Evolutionary conservation across 2,113 vertebrate species (phyloP).

Genomic region (Acrocephalus kingi): DNA sequence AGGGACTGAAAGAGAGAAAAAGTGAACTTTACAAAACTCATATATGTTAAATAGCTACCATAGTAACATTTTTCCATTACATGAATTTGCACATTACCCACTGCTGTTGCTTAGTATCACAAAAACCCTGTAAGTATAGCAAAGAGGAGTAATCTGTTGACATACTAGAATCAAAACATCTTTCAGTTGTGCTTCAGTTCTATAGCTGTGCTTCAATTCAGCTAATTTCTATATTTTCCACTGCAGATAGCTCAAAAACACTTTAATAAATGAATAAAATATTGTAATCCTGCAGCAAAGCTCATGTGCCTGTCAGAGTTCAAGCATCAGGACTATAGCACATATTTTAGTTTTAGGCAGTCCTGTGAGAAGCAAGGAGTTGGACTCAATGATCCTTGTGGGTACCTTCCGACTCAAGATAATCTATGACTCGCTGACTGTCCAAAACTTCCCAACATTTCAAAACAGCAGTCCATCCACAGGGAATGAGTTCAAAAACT

Average conservation of each 20-base stretch:
- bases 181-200: not conserved
- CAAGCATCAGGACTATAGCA: not conserved
- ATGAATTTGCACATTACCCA: not conserved
- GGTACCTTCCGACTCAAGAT: not conserved
- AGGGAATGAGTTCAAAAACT: not conserved
- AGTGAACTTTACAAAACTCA: not conserved
- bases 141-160: not conserved
- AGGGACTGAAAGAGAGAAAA: constrained; percentile 82
- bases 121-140: not conserved
- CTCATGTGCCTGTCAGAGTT: not conserved
- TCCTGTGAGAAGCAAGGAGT: not conserved
- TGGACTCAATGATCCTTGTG: not conserved
- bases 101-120: not conserved
- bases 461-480: not conserved
- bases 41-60: not conserved
- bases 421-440: not conserved
- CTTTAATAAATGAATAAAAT: not conserved
- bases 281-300: not conserved
- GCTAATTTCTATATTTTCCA: not conserved
- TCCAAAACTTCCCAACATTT: not conserved
- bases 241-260: not conserved
- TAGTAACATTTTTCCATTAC: not conserved
- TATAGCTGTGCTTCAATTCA: not conserved
- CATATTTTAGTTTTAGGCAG: not conserved
- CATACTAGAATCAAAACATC: not conserved